Evolutionary conservation across 1,140 invertebrate species (phyloP).

Genomic region (Agrypnia vestita): DNA sequence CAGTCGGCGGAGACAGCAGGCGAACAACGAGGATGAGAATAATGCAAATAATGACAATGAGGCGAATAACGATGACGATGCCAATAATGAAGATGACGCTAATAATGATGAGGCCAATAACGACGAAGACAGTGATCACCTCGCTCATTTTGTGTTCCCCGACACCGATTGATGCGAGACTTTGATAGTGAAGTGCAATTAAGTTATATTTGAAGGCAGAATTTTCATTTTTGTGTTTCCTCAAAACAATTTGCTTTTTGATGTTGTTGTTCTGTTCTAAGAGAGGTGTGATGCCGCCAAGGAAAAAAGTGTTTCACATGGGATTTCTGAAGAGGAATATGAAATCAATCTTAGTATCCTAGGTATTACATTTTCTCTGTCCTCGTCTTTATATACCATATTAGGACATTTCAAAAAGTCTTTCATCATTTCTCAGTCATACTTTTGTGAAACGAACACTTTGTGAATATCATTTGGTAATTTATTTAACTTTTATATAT

Average conservation of each 20-base stretch:
- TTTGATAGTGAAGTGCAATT: constrained; percentile 9
- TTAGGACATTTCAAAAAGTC: no score
- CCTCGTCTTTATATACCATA: no score
- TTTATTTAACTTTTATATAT: no score
- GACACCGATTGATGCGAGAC: neutral
- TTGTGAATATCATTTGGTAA: no score
- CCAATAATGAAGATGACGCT: neutral
- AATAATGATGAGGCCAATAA: neutral
- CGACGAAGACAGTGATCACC: constrained; percentile 20
- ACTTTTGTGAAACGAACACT: no score
- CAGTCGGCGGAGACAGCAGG: neutral
- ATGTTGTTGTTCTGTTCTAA: no score
- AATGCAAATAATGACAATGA: neutral
- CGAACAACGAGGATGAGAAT: neutral
- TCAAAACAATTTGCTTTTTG: neutral
- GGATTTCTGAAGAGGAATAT: no score
- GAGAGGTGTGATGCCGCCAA: no score
- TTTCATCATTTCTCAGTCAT: no score
- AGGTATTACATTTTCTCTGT: no score
- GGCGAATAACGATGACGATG: constrained; percentile 21
- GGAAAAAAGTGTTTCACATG: no score
- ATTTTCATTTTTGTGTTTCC: neutral
- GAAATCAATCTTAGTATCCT: no score
- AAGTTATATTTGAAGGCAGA: constrained; percentile 13
- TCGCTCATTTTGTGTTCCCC: constrained; percentile 14